Conservation (phyloP, 2,797 vertebrate species). For the Sebastes diaconus region DNA sequence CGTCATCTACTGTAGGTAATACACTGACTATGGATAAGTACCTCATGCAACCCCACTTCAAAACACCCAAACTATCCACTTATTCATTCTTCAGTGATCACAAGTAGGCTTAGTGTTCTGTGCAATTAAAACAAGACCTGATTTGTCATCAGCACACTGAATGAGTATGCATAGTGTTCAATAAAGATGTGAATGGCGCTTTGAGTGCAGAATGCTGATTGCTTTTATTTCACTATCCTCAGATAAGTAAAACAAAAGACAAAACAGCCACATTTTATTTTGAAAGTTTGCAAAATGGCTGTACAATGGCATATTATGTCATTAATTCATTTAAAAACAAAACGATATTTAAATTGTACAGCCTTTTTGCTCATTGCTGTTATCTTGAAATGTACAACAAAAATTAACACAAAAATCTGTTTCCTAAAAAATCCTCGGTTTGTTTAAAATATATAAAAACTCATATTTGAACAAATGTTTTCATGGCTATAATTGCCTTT, state of each 20-base stretch:
- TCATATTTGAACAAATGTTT: conserved; percentile 8
- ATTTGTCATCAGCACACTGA: conserved; percentile 57
- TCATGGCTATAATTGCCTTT: background rate
- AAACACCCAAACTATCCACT: no score
- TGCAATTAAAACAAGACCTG: conserved; percentile 34
- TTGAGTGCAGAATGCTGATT: conserved; percentile 26
- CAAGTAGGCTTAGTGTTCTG: conserved; percentile 30
- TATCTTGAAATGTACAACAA: conserved; percentile 15
- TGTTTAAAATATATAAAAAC: conserved; percentile 61
- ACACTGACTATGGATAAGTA: no score
- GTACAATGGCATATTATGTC: background rate
- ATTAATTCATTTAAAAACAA: background rate
- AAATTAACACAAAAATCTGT: background rate
- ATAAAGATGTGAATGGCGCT: conserved; percentile 70
- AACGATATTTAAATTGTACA: background rate
- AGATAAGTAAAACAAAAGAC: background rate
- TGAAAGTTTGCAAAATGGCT: background rate
- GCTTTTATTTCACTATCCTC: conserved; percentile 6
- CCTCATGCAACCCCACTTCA: no score
- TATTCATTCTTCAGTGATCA: conserved; percentile 32
- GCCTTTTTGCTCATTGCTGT: background rate
- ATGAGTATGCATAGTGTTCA: conserved; percentile 57
- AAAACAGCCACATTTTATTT: background rate
- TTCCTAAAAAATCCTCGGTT: conserved; percentile 26
- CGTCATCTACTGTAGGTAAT: no score